Conservation (phyloP, 2,888 invertebrate genomes). For the Carpatolechia fugitivella region DNA sequence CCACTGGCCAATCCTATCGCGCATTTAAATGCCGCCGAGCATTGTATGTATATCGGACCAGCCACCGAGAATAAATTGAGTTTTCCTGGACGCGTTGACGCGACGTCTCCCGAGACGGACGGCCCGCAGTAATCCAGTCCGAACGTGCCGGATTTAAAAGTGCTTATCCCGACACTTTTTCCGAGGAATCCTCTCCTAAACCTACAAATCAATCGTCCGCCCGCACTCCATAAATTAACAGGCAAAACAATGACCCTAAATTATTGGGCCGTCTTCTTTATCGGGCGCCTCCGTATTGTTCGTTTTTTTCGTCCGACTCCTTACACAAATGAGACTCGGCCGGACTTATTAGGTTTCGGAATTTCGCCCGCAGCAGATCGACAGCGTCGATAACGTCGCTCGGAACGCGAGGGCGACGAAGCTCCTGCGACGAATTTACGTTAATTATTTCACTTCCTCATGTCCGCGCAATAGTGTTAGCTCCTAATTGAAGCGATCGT, state of each 20-base stretch:
- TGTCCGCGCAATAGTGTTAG: conserved; percentile 53
- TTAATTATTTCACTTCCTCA: conserved; percentile 69
- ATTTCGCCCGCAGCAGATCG: conserved; percentile 68
- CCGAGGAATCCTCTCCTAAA: conserved; percentile 57
- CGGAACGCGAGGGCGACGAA: conserved; percentile 29
- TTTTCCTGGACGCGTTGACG: conserved; percentile 51
- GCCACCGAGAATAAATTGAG: conserved; percentile 66
- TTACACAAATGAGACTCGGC: conserved; percentile 75
- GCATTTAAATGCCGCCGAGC: conserved; percentile 65
- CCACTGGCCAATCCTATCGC: conserved; percentile 70
- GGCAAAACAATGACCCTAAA: conserved; percentile 77
- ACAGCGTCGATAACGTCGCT: conserved; percentile 59
- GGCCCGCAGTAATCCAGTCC: conserved; percentile 32
- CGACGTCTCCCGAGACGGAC: conserved; percentile 33
- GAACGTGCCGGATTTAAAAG: conserved; percentile 45
- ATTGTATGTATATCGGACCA: conserved; percentile 76
- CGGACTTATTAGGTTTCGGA: conserved; percentile 75
- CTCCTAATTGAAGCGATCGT: conserved; percentile 42
- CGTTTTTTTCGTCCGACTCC: conserved; percentile 62
- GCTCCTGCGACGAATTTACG: conserved; percentile 38
- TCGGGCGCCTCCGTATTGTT: conserved; percentile 60
- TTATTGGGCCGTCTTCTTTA: conserved; percentile 74
- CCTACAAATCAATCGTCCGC: conserved; percentile 75
- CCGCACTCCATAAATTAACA: conserved; percentile 77
- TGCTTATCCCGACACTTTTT: conserved; percentile 59